These are phyloP conservation scores for Lota lota DNA, from an alignment of 2,113 vertebrate species.

Conservation along the genomic window DNA sequence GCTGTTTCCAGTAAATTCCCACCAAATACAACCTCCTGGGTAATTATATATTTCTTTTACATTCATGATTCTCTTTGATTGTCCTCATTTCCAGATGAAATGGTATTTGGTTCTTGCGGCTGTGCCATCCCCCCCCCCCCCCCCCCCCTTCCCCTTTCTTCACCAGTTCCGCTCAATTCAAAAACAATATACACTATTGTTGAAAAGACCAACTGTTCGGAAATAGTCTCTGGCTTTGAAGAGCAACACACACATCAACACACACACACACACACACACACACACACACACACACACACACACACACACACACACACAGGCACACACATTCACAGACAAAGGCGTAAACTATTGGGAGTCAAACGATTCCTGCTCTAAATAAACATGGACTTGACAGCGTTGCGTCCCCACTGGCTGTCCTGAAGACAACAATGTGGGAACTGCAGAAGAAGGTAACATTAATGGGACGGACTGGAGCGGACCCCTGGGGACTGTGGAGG, in stretches of 20 bases:
- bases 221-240: slow-evolving; percentile 44
- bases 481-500: no score
- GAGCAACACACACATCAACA: slow-evolving; percentile 23
- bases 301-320: no score
- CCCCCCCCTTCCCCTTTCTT: slow-evolving; percentile 8
- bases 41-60: slow-evolving; percentile 38
- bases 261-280: no score
- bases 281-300: no score
- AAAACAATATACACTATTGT: slow-evolving; percentile 65
- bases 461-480: no score
- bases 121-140: slow-evolving; percentile 31
- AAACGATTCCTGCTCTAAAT: no score
- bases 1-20: slow-evolving; percentile 70
- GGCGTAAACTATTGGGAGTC: no score
- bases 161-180: slow-evolving; percentile 36
- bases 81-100: slow-evolving; percentile 67
- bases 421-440: no score
- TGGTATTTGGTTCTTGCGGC: slow-evolving; percentile 74
- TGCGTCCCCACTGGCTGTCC: no score
- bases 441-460: no score
- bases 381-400: no score
- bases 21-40: slow-evolving; percentile 47
- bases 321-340: no score
- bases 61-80: slow-evolving; percentile 71
- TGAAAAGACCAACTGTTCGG: slow-evolving; percentile 44